Conservation (phyloP, 2,888 invertebrate species). For the Ctenicera cuprea region DNA sequence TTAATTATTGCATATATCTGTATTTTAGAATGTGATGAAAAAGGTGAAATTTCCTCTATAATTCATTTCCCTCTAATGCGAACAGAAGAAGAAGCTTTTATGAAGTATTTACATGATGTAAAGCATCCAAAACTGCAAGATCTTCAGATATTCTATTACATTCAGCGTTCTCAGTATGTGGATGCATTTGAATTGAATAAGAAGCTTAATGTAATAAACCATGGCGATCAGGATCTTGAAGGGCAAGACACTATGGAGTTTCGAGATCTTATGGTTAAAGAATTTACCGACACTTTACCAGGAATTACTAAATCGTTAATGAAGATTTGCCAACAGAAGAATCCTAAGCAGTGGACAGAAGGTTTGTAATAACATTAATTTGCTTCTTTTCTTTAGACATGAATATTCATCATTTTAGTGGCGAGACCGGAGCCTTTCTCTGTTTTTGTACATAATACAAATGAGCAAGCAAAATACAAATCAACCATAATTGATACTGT, state of each 20-base stretch:
- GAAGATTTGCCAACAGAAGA: constrained; percentile 63
- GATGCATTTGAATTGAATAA: constrained; percentile 73
- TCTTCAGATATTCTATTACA: constrained; percentile 81
- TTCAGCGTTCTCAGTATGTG: constrained; percentile 77
- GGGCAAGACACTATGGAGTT: constrained; percentile 61
- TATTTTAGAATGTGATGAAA: constrained; percentile 75
- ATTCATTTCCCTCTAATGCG: constrained; percentile 78
- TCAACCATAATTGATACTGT: constrained; percentile 73
- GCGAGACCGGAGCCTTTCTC: constrained; percentile 77
- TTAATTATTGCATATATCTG: too few species aligned
- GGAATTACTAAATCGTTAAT: constrained; percentile 65
- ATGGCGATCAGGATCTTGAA: constrained; percentile 62
- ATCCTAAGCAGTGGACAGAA: constrained; percentile 61
- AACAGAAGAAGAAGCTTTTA: constrained; percentile 81
- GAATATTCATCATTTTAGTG: constrained; percentile 69
- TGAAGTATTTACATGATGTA: constrained; percentile 78
- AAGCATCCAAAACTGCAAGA: constrained; percentile 77
- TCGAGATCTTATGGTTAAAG: constrained; percentile 62
- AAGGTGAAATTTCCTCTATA: constrained; percentile 76
- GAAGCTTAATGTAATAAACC: constrained; percentile 38
- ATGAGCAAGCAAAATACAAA: constrained; percentile 70
- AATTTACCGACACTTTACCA: constrained; percentile 64
- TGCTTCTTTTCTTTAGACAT: neutral
- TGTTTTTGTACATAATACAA: constrained; percentile 73
- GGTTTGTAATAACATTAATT: constrained; percentile 54